A percentile compares a stretch with the other conserved stretches of the same genome.
These are phyloP conservation scores for Orussus abietinus DNA, from an alignment of 1,140 invertebrate genomes.

Conservation along the genomic window DNA sequence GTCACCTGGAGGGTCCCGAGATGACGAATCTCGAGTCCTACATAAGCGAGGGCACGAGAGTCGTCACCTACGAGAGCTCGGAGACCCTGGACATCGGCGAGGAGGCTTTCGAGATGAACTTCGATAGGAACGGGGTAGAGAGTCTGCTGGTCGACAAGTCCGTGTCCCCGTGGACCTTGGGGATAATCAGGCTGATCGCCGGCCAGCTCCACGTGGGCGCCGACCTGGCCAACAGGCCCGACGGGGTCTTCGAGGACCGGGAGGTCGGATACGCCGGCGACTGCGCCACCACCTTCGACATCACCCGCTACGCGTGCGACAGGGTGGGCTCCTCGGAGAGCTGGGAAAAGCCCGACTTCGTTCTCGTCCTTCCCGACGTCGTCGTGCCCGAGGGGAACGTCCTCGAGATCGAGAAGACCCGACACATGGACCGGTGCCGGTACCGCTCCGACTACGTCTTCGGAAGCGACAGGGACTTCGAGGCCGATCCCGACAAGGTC, in stretches of 20 bases:
- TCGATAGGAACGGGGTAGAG: slow-evolving; percentile 19
- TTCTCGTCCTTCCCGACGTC: too few relatives aligned
- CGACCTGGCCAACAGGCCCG: slow-evolving; percentile 18
- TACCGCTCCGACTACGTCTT: slow-evolving; percentile 22
- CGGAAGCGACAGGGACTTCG: slow-evolving; percentile 16
- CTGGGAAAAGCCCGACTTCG: too few relatives aligned
- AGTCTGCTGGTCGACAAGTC: slow-evolving; percentile 17
- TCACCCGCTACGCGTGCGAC: slow-evolving; percentile 25
- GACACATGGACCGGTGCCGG: slow-evolving; percentile 30
- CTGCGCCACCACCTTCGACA: slow-evolving; percentile 36
- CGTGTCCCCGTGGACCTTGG: slow-evolving; percentile 18
- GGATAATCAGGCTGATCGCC: slow-evolving; percentile 33
- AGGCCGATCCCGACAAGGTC: slow-evolving; percentile 15
- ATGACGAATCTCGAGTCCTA: slow-evolving; percentile 1
- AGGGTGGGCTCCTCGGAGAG: too few relatives aligned
- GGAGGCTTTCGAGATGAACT: slow-evolving; percentile 25
- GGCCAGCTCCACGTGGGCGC: slow-evolving; percentile 35
- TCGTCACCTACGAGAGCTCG: slow-evolving; percentile 23
- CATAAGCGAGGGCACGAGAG: slow-evolving; percentile 18
- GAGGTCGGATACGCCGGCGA: slow-evolving; percentile 42
- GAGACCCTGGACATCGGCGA: slow-evolving; percentile 9
- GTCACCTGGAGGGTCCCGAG: slow-evolving; percentile 14
- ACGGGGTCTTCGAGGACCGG: slow-evolving; percentile 27
- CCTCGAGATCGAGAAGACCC: slow-evolving; percentile 30
- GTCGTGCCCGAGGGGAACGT: slow-evolving; percentile 17